phyloP scores from a whole-genome alignment of 2,797 vertebrate genomes.

The Pelochelys cantorii region DNA sequence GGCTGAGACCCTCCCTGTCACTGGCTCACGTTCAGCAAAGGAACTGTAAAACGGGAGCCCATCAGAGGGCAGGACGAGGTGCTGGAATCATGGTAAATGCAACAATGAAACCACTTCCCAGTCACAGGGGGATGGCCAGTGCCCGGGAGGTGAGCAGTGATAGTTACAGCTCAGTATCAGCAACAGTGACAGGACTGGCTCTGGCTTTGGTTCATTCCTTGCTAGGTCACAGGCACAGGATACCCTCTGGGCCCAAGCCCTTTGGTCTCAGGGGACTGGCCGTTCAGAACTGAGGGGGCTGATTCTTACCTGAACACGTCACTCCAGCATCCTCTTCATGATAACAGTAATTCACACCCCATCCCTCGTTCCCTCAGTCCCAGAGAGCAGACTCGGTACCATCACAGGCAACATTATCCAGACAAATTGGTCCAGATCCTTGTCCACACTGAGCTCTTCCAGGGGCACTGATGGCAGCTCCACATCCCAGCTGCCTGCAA shows the following conservation, averaged over 20 bases:
- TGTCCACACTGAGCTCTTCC: neutral
- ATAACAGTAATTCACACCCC: neutral
- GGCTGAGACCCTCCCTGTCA: too few species aligned
- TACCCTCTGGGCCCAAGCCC: neutral
- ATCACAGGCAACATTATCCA: neutral
- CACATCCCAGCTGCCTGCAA: neutral
- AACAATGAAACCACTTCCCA: too few species aligned
- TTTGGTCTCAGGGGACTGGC: neutral
- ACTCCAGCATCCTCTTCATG: neutral
- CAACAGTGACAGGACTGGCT: neutral
- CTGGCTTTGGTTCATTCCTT: neutral
- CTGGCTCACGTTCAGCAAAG: too few species aligned
- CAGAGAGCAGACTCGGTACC: neutral
- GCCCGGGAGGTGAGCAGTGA: neutral
- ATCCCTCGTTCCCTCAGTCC: neutral
- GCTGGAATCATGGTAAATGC: neutral
- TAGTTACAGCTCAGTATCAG: neutral
- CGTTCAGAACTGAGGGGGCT: neutral
- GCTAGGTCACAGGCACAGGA: neutral
- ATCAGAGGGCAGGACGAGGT: neutral
- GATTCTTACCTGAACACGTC: slow-evolving; percentile 6
- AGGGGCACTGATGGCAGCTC: neutral
- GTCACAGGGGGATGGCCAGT: neutral
- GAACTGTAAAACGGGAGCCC: too few species aligned
- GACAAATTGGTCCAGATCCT: neutral